Base-by-base conservation (phyloP, 2,888 invertebrate species). In the Drosophila mimica region DNA sequence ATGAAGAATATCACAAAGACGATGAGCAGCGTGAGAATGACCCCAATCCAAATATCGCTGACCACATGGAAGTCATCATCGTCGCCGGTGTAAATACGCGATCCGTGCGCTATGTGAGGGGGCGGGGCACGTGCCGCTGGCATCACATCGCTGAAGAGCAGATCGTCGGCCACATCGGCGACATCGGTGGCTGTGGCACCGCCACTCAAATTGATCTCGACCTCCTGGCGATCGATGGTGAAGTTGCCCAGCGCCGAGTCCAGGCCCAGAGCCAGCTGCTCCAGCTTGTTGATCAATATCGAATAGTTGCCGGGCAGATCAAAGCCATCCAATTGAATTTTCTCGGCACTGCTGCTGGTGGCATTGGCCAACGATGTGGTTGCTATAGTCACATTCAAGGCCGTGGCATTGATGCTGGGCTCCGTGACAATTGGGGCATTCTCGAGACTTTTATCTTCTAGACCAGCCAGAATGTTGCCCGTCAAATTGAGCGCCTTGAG, bases 31-130 rank as follows among this genome's bases (percentile, higher is more conserved):
- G 95, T 95, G 20, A 95, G 91, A 25, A 95, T 94, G 49, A 95
- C 94, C 9, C 95, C 95, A 57, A 95, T 94, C 95, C 95, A 95
- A 62, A 95, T 94, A 85, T 95, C 95, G 62, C 95, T 94, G 68
- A 95, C 93, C 73, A 95, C 94, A 72, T 94, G 94, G 25, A 80
- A 88, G 82, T 95, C 94, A 74, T 94, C 93, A 78, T 94, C 94
- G 1, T 90, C 85, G 40, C 87, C 88, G 3, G 90, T 89, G 30
- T 82, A 84, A 28, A 88, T 76, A 38, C 82, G 65, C 3, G 89
- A 88, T 6, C 85, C 81, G 40, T 88, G 81, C 2, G 74, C 56
- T 8, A 80, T 74, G 20, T 80, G 90, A 0, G 90, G 79, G 0
- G 91, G 81, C 3, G 91, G 91, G 3, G 83, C 81, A 20, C 88